Evolutionary conservation across 2,797 vertebrate genomes (phyloP).

Genomic region (Tapirus indicus): DNA sequence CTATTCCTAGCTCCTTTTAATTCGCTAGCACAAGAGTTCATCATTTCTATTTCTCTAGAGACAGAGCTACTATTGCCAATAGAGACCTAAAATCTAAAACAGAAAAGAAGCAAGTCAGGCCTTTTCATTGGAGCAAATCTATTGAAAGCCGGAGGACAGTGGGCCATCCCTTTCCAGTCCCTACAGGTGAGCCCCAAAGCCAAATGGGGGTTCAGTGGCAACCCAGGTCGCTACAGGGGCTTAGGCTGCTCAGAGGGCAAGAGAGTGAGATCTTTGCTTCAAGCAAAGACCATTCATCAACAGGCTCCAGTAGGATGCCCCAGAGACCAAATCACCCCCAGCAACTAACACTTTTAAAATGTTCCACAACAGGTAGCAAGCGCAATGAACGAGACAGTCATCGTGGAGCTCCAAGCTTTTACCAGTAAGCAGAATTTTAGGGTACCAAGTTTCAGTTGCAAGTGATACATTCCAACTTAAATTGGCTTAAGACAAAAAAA

Average conservation of each 20-base stretch:
- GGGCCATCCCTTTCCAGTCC: neutral
- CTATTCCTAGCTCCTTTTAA: neutral
- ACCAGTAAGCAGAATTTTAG: neutral
- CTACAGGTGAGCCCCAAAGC: neutral
- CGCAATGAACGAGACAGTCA: neutral
- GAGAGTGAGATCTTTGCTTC: neutral
- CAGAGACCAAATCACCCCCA: neutral
- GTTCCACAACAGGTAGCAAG: neutral
- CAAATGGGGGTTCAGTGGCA: neutral
- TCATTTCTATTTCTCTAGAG: neutral
- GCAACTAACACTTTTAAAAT: neutral
- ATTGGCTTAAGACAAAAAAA: neutral
- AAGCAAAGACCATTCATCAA: neutral
- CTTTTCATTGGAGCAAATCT: neutral
- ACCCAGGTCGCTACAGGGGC: neutral
- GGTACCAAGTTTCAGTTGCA: neutral
- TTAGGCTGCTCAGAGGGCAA: neutral
- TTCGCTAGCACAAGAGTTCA: neutral
- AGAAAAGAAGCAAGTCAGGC: neutral
- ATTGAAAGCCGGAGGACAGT: neutral
- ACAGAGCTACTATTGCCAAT: neutral
- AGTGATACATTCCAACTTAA: neutral
- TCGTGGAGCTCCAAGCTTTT: neutral
- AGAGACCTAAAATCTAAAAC: neutral
- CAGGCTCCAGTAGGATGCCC: neutral